Evolutionary conservation across 2,797 vertebrate genomes (phyloP).

Genomic region (Periophthalmus magnuspinnatus): DNA sequence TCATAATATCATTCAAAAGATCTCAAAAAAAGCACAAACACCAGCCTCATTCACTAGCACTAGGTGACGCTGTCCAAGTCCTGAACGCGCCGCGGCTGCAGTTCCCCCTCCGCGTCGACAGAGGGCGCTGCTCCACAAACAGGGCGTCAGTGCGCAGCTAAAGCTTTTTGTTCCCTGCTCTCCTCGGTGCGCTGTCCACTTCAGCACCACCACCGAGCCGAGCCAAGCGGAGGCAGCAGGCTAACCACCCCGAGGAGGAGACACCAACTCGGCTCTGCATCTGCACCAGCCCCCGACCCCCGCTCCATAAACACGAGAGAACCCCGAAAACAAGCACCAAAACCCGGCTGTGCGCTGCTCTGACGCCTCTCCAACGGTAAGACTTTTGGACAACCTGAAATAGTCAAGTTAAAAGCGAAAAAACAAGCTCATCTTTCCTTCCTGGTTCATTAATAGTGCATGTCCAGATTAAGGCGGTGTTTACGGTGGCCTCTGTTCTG

Average conservation of each 20-base stretch:
- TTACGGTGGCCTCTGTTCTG: constrained; percentile 19
- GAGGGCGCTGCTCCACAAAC: constrained; percentile 42
- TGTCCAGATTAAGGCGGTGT: constrained; percentile 31
- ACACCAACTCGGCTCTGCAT: constrained; percentile 42
- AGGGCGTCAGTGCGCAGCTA: constrained; percentile 13
- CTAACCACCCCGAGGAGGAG: constrained; percentile 44
- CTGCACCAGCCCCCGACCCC: constrained; percentile 45
- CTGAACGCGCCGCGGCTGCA: neutral
- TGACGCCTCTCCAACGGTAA: constrained; percentile 48
- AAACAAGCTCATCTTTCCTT: constrained; percentile 36
- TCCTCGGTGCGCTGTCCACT: constrained; percentile 81
- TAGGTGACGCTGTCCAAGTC: constrained; percentile 47
- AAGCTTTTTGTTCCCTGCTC: constrained; percentile 49
- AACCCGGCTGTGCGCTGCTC: neutral
- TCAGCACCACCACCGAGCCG: constrained; percentile 70
- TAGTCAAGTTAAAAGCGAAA: constrained; percentile 50
- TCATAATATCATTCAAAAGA: no score
- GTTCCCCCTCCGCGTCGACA: constrained; percentile 59
- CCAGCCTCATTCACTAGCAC: neutral
- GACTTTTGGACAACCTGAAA: constrained; percentile 47
- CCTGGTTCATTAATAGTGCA: constrained; percentile 37
- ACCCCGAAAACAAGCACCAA: neutral
- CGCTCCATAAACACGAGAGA: constrained; percentile 12
- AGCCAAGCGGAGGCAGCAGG: constrained; percentile 58
- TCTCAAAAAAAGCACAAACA: neutral